These are phyloP conservation scores for Aspidapion aeneum DNA, from an alignment of 2,888 invertebrate species.

Conservation along the genomic window DNA sequence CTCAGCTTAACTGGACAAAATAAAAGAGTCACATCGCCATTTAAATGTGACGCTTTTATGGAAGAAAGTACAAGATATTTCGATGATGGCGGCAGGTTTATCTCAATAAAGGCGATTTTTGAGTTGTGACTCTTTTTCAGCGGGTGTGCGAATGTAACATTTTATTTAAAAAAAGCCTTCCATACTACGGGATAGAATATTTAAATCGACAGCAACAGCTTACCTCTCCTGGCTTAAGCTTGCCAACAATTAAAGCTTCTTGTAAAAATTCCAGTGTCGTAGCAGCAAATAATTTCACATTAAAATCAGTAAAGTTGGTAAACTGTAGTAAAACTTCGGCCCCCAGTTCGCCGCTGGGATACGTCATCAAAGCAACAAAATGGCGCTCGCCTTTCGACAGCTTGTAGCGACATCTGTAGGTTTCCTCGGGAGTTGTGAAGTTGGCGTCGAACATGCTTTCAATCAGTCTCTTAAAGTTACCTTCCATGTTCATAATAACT, in stretches of 20 bases:
- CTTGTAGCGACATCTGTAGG: constrained; percentile 67
- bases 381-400: constrained; percentile 67
- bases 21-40: no score
- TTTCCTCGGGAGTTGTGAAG: constrained; percentile 69
- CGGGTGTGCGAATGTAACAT: no score
- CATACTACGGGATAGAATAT: no score
- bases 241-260: constrained; percentile 63
- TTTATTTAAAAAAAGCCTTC: neutral
- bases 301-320: constrained; percentile 62
- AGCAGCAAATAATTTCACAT: constrained; percentile 69
- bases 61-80: no score
- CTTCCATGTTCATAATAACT: constrained; percentile 63
- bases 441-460: constrained; percentile 74
- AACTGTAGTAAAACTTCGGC: constrained; percentile 63
- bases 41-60: no score
- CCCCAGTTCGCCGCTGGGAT: constrained; percentile 67
- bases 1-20: no score
- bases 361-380: constrained; percentile 68
- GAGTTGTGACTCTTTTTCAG: no score
- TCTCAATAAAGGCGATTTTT: no score
- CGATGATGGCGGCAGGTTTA: no score
- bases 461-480: constrained; percentile 58
- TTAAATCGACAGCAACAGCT: no score
- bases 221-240: constrained; percentile 64
- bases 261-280: constrained; percentile 70